Evolutionary conservation across 1,140 invertebrate species (phyloP).

Genomic region (Lepidurus arcticus): DNA sequence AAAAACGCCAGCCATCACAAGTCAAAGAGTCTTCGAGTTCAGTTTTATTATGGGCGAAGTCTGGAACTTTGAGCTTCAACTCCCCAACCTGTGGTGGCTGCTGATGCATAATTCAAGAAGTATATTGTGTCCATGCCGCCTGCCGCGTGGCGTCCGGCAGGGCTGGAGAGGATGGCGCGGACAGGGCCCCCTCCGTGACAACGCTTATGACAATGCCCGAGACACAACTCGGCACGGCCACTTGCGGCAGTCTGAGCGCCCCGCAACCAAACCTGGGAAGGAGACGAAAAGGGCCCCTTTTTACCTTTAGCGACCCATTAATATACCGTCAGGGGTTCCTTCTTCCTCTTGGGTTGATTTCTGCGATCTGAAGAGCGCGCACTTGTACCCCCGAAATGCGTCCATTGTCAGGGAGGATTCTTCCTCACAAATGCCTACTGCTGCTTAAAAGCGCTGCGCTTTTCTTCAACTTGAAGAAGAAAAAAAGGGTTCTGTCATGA

Average conservation of each 20-base stretch:
- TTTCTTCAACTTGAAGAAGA: background rate
- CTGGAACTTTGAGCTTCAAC: background rate
- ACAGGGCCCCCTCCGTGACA: constrained; percentile 20
- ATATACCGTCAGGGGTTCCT: background rate
- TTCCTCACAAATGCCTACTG: constrained; percentile 3
- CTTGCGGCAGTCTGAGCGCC: background rate
- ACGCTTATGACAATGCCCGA: constrained; percentile 14
- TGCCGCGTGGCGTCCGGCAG: constrained; percentile 19
- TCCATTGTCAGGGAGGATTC: background rate
- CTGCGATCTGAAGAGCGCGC: background rate
- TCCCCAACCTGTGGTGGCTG: constrained; percentile 15
- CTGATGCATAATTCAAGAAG: constrained; percentile 7
- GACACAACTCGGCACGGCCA: constrained; percentile 20
- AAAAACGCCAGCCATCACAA: background rate
- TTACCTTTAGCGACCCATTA: constrained; percentile 21
- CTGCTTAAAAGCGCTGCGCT: background rate
- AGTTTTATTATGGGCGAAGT: constrained; percentile 12
- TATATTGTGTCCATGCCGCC: constrained; percentile 5
- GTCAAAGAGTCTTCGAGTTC: background rate
- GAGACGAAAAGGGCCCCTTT: constrained; percentile 3
- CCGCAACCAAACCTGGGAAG: background rate
- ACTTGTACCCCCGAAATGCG: background rate
- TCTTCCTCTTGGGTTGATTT: background rate
- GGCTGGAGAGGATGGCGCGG: background rate
- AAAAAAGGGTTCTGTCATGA: background rate